These are phyloP conservation scores for human DNA, from an alignment of 2,113 vertebrate genomes.

Conservation along the genomic window DNA sequence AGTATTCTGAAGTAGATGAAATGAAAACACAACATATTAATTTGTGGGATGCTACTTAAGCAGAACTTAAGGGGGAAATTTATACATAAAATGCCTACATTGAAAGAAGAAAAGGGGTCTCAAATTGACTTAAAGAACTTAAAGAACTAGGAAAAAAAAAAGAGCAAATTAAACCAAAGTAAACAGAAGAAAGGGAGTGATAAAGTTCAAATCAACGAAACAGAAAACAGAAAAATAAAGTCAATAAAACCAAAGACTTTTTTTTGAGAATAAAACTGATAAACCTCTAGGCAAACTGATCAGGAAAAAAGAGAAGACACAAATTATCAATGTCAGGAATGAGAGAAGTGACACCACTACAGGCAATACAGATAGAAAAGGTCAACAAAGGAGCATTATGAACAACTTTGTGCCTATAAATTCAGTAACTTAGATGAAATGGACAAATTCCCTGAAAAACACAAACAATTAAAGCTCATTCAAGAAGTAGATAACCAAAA, in stretches of 20 bases:
- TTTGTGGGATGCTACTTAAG: background rate
- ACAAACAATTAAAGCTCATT: background rate
- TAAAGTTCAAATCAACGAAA: conserved; percentile 19
- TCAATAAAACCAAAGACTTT: background rate
- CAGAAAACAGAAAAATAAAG: background rate
- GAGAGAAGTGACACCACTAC: too few species aligned
- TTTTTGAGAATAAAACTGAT: background rate
- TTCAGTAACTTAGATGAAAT: too few species aligned
- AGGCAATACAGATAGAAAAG: too few species aligned
- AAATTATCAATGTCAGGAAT: too few species aligned
- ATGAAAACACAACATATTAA: background rate
- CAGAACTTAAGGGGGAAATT: background rate
- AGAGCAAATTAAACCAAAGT: background rate
- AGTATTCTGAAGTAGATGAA: background rate
- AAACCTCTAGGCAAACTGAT: background rate
- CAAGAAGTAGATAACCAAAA: background rate
- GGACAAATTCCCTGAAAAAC: background rate
- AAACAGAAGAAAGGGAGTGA: conserved; percentile 15
- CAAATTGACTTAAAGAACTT: background rate
- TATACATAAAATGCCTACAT: background rate
- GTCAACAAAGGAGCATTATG: too few species aligned
- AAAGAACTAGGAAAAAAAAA: background rate
- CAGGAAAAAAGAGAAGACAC: too few species aligned
- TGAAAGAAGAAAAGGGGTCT: background rate
- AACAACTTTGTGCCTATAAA: too few species aligned